phyloP scores from a whole-genome alignment of 2,888 invertebrate genomes.

The Blomia tropicalis region DNA sequence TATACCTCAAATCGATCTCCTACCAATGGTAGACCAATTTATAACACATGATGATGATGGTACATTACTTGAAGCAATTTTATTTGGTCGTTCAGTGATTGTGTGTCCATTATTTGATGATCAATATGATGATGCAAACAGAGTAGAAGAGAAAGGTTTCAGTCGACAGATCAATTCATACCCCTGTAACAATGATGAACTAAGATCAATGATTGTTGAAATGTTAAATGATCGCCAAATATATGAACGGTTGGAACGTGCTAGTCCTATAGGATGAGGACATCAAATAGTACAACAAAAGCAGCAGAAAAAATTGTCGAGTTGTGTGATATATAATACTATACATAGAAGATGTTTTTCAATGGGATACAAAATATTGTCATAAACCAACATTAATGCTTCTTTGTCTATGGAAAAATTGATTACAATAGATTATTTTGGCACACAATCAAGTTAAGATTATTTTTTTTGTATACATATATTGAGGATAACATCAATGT shows the following conservation, averaged over 20 bases:
- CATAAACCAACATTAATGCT: too few species aligned
- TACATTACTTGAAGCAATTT: constrained; percentile 12
- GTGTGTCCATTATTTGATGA: constrained; percentile 22
- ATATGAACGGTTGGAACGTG: not conserved
- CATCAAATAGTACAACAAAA: not conserved
- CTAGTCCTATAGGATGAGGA: constrained; percentile 7
- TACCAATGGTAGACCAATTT: constrained; percentile 19
- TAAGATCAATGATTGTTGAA: constrained; percentile 11
- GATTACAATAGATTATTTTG: too few species aligned
- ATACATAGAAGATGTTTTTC: too few species aligned
- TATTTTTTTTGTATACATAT: too few species aligned
- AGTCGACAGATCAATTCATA: constrained; percentile 17
- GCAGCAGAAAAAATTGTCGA: constrained; percentile 5
- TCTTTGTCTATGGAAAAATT: too few species aligned
- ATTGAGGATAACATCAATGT: too few species aligned
- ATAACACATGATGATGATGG: constrained; percentile 25
- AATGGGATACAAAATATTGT: too few species aligned
- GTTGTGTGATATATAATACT: too few species aligned
- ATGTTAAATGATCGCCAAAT: constrained; percentile 9
- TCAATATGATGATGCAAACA: constrained; percentile 23
- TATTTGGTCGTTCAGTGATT: constrained; percentile 17
- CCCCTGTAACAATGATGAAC: not conserved
- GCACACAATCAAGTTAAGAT: too few species aligned
- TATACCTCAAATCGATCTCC: constrained; percentile 6
- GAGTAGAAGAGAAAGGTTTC: constrained; percentile 17